Evolutionary conservation across 2,113 vertebrate species (phyloP).

Genomic region (Phaethornis superciliosus): DNA sequence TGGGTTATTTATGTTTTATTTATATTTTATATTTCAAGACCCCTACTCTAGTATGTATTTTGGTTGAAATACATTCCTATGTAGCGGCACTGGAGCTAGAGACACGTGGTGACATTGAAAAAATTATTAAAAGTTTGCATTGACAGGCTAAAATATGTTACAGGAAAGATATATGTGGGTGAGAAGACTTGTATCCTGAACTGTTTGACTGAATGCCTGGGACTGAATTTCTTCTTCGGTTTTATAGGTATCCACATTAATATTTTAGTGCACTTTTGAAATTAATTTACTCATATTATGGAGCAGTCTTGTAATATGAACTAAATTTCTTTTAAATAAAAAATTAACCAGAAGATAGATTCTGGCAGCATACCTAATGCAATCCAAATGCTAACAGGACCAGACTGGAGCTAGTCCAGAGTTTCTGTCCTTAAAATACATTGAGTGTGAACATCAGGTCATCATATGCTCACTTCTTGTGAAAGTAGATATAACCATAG

Average conservation of each 20-base stretch:
- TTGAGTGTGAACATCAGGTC: neutral
- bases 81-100: neutral
- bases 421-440: neutral
- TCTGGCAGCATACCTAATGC: neutral
- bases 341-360: neutral
- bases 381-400: neutral
- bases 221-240: neutral
- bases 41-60: neutral
- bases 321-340: neutral
- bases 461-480: neutral
- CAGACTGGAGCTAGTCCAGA: neutral
- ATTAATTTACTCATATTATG: neutral
- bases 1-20: too few relatives aligned
- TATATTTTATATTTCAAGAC: neutral
- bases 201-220: neutral
- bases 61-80: neutral
- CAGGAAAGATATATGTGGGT: neutral
- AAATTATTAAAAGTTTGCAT: accelerated
- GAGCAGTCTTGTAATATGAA: neutral
- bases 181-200: neutral
- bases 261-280: neutral
- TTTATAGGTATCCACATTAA: neutral
- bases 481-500: neutral
- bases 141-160: neutral
- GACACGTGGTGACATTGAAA: neutral